Conservation (phyloP, 2,797 vertebrate species). For the Amazonetta brasiliensis region DNA sequence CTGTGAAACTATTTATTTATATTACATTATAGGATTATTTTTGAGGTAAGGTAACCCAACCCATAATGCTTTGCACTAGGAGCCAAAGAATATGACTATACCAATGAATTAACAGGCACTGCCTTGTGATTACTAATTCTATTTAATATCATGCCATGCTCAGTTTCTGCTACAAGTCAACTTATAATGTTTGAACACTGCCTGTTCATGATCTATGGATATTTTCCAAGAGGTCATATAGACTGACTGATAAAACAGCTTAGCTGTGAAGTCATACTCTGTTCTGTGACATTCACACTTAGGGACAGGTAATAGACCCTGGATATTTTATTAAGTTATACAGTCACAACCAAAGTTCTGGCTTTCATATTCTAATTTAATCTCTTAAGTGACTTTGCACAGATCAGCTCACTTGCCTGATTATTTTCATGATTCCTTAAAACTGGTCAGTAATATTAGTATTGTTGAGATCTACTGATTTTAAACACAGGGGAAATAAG, state of each 20-base stretch:
- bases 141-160: not conserved
- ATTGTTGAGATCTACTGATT: not conserved
- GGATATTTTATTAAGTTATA: not conserved
- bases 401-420: not conserved
- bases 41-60: not conserved
- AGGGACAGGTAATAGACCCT: not conserved
- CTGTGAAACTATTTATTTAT: not conserved
- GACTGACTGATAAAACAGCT: not conserved
- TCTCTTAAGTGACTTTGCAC: not conserved
- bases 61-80: not conserved
- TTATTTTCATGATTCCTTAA: not conserved
- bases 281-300: not conserved
- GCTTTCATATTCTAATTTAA: not conserved
- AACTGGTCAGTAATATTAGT: not conserved
- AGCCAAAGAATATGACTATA: fast-evolving
- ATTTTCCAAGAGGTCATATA: not conserved
- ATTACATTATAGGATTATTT: not conserved
- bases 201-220: not conserved
- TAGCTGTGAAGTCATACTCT: not conserved
- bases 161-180: not conserved
- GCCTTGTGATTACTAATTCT: not conserved
- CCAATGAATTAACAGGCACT: not conserved
- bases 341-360: not conserved
- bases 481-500: not conserved
- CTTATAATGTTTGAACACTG: not conserved